Base-by-base conservation (phyloP, 2,888 invertebrate species). In the Drosophila helvetica region DNA sequence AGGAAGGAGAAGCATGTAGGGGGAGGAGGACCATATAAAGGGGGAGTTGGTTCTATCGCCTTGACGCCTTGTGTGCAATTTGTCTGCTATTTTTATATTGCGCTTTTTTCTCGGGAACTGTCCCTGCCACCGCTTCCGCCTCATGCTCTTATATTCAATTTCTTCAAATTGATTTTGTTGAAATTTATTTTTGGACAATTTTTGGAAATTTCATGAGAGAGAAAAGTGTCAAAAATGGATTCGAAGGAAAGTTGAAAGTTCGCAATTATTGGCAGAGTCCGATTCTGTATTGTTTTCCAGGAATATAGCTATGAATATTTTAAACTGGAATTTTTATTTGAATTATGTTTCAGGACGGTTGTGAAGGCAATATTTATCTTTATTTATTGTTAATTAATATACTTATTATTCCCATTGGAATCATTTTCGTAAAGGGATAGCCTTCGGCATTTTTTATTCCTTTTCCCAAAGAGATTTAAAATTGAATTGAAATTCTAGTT, bases 81-180 rank as follows among this genome's bases (percentile, higher is more conserved):
- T 86, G 86, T 86, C 83, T 86, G 85, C 75, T 67, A 74, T 85
- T 86, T 81, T 86, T 86, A 85, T 80, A 72, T 70, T 69, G 51
- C 67, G 52, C 63, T 66, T 70, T 58, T 64, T 61, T 46, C 30
- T 25, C 22, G n/a, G 19, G 19, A 9, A 15, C 43, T 17, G 3
- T 19, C 8, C 12, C 12, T 22, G 30, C 18, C 47, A 38, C 15
- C 15, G 15, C 38, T 38, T 2, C 33, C 8, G 19, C 9, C 74
- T 27, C 58, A 10, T 25, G 19, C 56, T 52, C 75, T 77, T 82
- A 84, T 84, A 83, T 83, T 83, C 85, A 83, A 83, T 83, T 83
- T 83, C 80, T 84, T 83, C 79, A 80, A 83, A 82, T 83, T 83
- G 85, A 83, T 84, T 83, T 85, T 82, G 78, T 65, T 75, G 64